Percentiles rank a stretch among this genome's conserved stretches.
Conservation (phyloP, 2,113 vertebrate species). For the Toxostoma redivivum region DNA sequence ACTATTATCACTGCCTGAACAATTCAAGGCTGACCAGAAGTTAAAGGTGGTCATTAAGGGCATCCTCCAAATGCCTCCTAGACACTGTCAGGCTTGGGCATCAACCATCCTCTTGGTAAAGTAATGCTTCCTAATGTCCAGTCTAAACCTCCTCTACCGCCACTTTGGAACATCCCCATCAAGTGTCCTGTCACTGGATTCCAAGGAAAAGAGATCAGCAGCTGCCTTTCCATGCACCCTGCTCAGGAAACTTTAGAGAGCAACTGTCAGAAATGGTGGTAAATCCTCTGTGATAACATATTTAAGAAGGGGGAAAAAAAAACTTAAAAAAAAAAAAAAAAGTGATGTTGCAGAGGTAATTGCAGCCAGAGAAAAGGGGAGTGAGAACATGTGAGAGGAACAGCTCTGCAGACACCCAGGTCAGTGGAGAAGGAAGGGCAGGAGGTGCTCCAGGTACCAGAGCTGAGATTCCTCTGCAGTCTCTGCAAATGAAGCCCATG, state of each 20-base stretch:
- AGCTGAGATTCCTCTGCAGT: background rate
- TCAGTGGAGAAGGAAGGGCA: background rate
- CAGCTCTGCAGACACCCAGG: background rate
- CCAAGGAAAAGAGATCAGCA: background rate
- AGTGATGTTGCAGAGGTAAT: background rate
- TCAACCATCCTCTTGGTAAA: background rate
- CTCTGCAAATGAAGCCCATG: background rate
- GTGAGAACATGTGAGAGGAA: background rate
- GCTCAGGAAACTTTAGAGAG: background rate
- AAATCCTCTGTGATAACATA: background rate
- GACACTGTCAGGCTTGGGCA: background rate
- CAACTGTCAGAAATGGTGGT: background rate
- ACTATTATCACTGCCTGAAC: too few species aligned
- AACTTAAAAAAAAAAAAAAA: background rate
- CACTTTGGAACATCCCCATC: fast-evolving
- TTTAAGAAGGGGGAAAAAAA: too few species aligned
- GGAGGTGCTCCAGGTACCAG: background rate
- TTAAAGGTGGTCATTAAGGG: background rate
- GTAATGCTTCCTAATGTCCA: background rate
- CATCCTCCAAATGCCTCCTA: background rate
- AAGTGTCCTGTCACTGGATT: background rate
- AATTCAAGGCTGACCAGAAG: background rate
- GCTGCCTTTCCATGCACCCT: background rate
- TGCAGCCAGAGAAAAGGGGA: background rate
- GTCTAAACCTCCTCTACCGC: background rate